Conservation (phyloP, 2,113 vertebrate genomes). For the Psettodes erumei region DNA sequence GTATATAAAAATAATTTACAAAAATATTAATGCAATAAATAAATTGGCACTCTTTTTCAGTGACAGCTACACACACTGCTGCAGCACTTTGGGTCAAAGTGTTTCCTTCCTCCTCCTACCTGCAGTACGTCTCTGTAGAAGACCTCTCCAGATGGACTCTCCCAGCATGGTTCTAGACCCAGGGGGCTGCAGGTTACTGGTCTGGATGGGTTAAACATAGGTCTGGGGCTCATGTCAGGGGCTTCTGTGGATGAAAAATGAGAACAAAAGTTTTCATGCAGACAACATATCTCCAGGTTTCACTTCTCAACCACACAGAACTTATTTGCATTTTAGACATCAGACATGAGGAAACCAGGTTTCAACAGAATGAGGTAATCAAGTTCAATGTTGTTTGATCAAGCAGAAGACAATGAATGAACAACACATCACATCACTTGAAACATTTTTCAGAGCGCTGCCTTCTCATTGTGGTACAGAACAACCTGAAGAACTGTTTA, state of each 20-base stretch:
- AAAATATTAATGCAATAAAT: too few relatives aligned
- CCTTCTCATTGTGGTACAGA: background rate
- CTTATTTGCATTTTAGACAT: background rate
- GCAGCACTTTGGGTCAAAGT: too few relatives aligned
- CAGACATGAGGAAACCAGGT: background rate
- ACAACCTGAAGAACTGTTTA: too few relatives aligned
- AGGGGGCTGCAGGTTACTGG: background rate
- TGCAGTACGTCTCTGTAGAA: conserved; percentile 19
- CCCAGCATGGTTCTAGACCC: conserved; percentile 51
- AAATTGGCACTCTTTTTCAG: too few relatives aligned
- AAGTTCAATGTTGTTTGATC: background rate
- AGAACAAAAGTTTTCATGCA: background rate
- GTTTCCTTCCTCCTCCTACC: too few relatives aligned
- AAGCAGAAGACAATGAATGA: background rate
- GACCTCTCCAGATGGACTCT: conserved; percentile 18
- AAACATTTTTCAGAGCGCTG: background rate
- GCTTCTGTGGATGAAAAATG: conserved; percentile 54
- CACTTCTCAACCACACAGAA: background rate
- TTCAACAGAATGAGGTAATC: background rate
- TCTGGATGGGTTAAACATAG: conserved; percentile 56
- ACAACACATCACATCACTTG: too few relatives aligned
- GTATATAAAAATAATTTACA: too few relatives aligned
- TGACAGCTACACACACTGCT: too few relatives aligned
- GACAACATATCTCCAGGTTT: too few relatives aligned
- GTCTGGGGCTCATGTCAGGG: conserved; percentile 71